phyloP scores from a whole-genome alignment of 2,888 invertebrate species.

The Cerastoderma edule region DNA sequence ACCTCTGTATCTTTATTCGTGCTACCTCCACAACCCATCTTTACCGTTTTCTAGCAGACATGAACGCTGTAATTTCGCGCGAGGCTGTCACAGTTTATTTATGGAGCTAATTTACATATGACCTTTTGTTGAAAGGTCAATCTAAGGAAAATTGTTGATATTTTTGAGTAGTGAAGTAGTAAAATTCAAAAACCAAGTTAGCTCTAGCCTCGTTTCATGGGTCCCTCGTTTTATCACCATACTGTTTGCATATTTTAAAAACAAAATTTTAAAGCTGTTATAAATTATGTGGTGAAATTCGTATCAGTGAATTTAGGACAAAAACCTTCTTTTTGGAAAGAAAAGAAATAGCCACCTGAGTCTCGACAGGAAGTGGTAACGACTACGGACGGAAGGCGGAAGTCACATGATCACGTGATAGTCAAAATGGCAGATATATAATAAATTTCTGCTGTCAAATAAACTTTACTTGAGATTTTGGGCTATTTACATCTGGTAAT shows the following conservation, averaged over 20 bases:
- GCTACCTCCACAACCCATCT: constrained; percentile 73
- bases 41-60: not conserved
- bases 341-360: too few relatives aligned
- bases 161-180: not conserved
- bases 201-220: too few relatives aligned
- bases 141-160: constrained; percentile 2
- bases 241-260: too few relatives aligned
- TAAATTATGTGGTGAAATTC: too few relatives aligned
- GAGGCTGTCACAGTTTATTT: constrained; percentile 59
- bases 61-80: constrained; percentile 52
- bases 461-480: not conserved
- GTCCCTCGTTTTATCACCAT: too few relatives aligned
- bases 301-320: too few relatives aligned
- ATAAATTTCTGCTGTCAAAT: constrained; percentile 15
- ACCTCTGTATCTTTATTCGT: constrained; percentile 36
- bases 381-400: constrained; percentile 30
- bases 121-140: constrained; percentile 47
- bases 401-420: constrained; percentile 64
- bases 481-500: too few relatives aligned
- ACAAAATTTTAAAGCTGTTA: too few relatives aligned
- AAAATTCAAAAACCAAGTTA: too few relatives aligned
- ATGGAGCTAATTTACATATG: constrained; percentile 59
- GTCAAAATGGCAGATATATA: constrained; percentile 57
- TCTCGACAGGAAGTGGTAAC: constrained; percentile 22
- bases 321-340: too few relatives aligned